Base-by-base conservation (phyloP, 2,113 vertebrate species). In the Chascanopsetta lugubris region DNA sequence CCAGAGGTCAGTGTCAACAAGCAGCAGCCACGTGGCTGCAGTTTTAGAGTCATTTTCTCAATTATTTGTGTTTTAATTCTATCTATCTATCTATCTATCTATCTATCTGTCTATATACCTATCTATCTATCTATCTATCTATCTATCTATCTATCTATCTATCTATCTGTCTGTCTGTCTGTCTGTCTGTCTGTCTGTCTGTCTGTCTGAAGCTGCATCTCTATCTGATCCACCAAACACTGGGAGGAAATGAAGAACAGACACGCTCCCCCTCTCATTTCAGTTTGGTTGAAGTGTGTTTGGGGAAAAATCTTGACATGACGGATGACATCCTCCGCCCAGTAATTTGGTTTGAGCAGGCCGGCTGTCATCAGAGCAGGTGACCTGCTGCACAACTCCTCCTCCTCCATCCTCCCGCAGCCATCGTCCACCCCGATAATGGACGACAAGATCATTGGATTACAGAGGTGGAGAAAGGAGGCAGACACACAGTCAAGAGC, bases 1-100 rank as follows among this genome's bases (percentile, higher is more conserved):
- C 74, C 77, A 79, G 80, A 80, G 65, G 73, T 85, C 72, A 75
- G 77, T 46, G 69, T 75, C 11, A 75, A 61, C 45, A 79, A 69
- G 54, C 68, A 50, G 27, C 26, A 67, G 32, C 53, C 29, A 38
- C 36, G 15, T 38, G 36, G 36, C 15, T 38, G 24, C 20, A 34
- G 9, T 34, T 34, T 34, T 2, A 34, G n/a, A n/a, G n/a, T n/a
- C n/a, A n/a, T n/a, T n/a, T n/a, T n/a, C n/a, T n/a, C n/a, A n/a
- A n/a, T n/a, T n/a, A n/a, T n/a, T n/a, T n/a, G n/a, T n/a, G n/a
- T n/a, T n/a, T n/a, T 30, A 5, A 8, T 30, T 30, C 8, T 30
- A 5, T 30, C 8, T 30, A 8, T 30, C 29, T 5, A 4, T 30
- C 5, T 30, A n/a, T n/a, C n/a, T n/a, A n/a, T n/a, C n/a, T n/a